A percentile compares a stretch with the other conserved stretches of the same genome.
Conservation (phyloP, 1,140 invertebrate species). For the Drosophila tani region DNA sequence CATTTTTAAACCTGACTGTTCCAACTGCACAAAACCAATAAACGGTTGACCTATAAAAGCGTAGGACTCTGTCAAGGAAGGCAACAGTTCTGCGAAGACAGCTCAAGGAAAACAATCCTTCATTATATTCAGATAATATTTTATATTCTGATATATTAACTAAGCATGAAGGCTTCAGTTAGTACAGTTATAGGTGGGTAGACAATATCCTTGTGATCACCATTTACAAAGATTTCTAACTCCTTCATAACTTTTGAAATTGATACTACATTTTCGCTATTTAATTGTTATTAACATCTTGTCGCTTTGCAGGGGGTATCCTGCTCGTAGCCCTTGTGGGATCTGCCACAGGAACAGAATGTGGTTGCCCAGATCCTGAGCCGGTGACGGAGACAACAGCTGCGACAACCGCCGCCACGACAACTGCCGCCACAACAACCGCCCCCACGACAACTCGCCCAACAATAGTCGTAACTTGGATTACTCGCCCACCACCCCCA, state of each 20-base stretch:
- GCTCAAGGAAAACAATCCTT: neutral
- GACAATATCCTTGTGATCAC: neutral
- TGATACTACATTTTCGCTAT: neutral
- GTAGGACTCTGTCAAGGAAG: neutral
- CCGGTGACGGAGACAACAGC: neutral
- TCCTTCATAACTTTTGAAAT: neutral
- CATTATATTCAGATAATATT: neutral
- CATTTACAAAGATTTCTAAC: too few species aligned
- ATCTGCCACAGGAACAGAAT: neutral
- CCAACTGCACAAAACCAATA: neutral
- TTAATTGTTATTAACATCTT: neutral
- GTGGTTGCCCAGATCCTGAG: conserved; percentile 12
- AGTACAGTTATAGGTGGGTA: conserved; percentile 8
- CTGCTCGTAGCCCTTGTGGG: conserved; percentile 10
- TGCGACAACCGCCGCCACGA: neutral
- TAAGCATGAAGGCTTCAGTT: conserved; percentile 6
- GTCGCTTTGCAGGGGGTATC: neutral
- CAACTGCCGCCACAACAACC: neutral
- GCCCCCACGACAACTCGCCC: neutral
- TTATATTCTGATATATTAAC: neutral
- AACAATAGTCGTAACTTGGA: too few species aligned
- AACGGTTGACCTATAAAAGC: conserved; percentile 19
- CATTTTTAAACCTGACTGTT: conserved; percentile 10
- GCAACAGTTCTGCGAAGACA: conserved; percentile 10
- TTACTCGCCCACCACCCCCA: too few species aligned